A percentile compares a stretch with the other conserved stretches of the same genome.
Conservation (phyloP, 1,140 invertebrate species). For the Reticulitermes speratus region DNA sequence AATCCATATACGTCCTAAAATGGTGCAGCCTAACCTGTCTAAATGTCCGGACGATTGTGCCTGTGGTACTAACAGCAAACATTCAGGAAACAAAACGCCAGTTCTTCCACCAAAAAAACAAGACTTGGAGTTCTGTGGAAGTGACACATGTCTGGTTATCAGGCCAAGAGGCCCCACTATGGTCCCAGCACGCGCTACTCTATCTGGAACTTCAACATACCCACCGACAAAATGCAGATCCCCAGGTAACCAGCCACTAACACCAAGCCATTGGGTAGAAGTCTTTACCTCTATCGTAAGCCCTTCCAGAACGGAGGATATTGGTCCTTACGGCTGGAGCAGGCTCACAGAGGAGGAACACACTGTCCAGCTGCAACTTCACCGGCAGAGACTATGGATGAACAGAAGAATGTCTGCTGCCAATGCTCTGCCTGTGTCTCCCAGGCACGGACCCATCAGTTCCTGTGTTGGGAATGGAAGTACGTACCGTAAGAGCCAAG, state of each 20-base stretch:
- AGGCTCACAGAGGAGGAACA: not conserved
- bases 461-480: constrained; percentile 28
- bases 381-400: not conserved
- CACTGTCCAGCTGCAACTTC: not conserved
- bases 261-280: not conserved
- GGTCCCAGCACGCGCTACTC: not conserved
- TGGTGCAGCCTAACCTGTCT: not conserved
- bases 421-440: not conserved
- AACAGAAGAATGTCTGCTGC: not conserved
- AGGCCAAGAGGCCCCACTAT: not conserved
- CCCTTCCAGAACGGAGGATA: not conserved
- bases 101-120: not conserved
- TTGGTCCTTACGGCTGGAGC: not conserved
- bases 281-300: not conserved
- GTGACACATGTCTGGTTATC: not conserved
- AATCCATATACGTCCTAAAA: not conserved
- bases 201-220: not conserved
- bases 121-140: not conserved
- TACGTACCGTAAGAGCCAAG: constrained; percentile 20
- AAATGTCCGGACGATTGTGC: not conserved
- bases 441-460: not conserved
- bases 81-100: not conserved
- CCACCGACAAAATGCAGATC: not conserved
- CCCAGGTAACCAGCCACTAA: not conserved
- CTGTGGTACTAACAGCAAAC: not conserved